Evolutionary conservation across 2,888 invertebrate species (phyloP).

Genomic region (Eumacrocentrus americanus): DNA sequence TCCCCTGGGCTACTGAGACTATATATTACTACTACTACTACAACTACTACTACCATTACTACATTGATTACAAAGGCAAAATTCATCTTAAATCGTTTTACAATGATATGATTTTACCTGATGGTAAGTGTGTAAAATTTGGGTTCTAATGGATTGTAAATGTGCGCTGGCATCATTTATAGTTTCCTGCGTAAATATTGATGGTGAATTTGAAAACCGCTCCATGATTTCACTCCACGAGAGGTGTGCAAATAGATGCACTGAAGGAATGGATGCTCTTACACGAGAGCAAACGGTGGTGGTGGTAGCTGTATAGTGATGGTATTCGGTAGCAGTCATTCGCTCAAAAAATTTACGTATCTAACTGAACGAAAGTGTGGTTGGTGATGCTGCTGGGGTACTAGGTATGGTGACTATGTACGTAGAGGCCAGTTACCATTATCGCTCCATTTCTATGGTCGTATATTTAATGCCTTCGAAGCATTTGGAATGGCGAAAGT

Average conservation of each 20-base stretch:
- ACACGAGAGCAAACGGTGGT: background rate
- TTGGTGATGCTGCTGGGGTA: slow-evolving; percentile 4
- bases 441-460: slow-evolving; percentile 48
- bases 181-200: background rate
- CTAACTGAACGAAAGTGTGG: background rate
- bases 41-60: too few species aligned
- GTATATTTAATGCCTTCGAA: slow-evolving; percentile 57
- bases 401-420: background rate
- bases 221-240: slow-evolving; percentile 4
- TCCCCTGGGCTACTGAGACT: too few species aligned
- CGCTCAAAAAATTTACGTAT: background rate
- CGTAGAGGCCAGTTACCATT: slow-evolving; percentile 48
- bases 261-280: slow-evolving; percentile 1
- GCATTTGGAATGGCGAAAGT: slow-evolving; percentile 56
- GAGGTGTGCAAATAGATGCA: slow-evolving; percentile 20
- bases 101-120: background rate
- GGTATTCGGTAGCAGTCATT: background rate
- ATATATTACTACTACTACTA: too few species aligned
- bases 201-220: slow-evolving; percentile 1
- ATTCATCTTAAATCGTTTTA: background rate
- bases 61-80: too few species aligned
- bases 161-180: too few species aligned
- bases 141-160: background rate
- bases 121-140: background rate
- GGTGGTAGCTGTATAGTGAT: background rate